These are phyloP conservation scores for Strix uralensis DNA, from an alignment of 2,113 vertebrate genomes.

Conservation along the genomic window DNA sequence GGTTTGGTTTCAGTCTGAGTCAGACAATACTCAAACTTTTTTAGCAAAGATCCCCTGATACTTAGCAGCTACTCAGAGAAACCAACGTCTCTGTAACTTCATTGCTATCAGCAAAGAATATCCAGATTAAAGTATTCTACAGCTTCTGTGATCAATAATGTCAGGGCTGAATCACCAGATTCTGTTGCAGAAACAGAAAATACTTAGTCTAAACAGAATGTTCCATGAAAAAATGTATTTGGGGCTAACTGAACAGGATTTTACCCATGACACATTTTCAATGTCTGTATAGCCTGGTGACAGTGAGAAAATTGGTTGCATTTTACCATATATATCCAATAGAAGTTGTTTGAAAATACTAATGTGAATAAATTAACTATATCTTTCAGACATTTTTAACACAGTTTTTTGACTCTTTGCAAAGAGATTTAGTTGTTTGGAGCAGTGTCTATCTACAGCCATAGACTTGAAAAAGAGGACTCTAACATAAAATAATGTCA, in stretches of 20 bases:
- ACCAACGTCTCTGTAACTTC: background rate
- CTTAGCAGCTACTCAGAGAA: background rate
- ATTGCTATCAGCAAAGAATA: background rate
- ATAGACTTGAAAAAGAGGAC: background rate
- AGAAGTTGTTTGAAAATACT: background rate
- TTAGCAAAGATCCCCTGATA: background rate
- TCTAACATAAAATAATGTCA: background rate
- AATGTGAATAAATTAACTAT: background rate
- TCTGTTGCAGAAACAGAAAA: background rate
- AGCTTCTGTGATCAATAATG: background rate
- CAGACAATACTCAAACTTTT: conserved; percentile 9
- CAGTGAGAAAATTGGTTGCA: background rate
- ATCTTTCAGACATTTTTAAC: background rate
- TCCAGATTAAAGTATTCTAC: background rate
- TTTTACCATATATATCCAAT: background rate
- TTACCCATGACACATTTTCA: background rate
- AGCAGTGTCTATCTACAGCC: background rate
- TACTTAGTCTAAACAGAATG: background rate
- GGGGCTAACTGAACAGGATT: background rate
- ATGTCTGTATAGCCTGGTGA: background rate
- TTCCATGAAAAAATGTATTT: background rate
- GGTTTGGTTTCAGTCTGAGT: conserved; percentile 49
- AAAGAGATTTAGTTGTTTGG: background rate
- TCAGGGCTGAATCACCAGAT: background rate
- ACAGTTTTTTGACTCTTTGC: background rate